Evolutionary conservation across 2,888 invertebrate species (phyloP).

Genomic region (Megastigmus dorsalis): DNA sequence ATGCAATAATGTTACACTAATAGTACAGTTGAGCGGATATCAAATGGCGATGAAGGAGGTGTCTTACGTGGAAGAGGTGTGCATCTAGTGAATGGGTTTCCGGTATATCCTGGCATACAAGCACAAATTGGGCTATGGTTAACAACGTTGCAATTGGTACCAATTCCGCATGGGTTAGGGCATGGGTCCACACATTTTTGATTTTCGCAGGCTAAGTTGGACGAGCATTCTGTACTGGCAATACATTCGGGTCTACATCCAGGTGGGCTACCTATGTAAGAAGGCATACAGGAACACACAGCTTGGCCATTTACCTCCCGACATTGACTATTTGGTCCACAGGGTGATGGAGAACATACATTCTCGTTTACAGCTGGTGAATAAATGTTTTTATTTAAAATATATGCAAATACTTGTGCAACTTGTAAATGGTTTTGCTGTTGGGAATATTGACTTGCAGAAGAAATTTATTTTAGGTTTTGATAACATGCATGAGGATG

Average conservation of each 20-base stretch:
- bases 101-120: constrained; percentile 75
- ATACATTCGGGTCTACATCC: constrained; percentile 82
- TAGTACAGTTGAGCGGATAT: background rate
- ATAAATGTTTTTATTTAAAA: constrained; percentile 34
- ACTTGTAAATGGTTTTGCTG: too few species aligned
- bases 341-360: constrained; percentile 79
- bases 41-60: background rate
- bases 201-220: constrained; percentile 79
- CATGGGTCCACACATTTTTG: constrained; percentile 82
- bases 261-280: constrained; percentile 80
- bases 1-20: too few species aligned
- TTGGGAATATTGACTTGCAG: too few species aligned
- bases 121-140: constrained; percentile 76
- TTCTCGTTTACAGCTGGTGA: constrained; percentile 68
- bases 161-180: constrained; percentile 78
- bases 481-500: too few species aligned
- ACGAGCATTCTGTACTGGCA: constrained; percentile 79
- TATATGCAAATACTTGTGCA: background rate
- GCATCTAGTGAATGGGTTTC: constrained; percentile 75
- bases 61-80: constrained; percentile 65
- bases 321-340: constrained; percentile 81
- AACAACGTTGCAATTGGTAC: constrained; percentile 76
- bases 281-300: constrained; percentile 79
- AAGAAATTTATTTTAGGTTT: too few species aligned
- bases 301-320: constrained; percentile 78